phyloP scores from a whole-genome alignment of 1,140 invertebrate genomes.

The Pseudomyrmex dendroicus region DNA sequence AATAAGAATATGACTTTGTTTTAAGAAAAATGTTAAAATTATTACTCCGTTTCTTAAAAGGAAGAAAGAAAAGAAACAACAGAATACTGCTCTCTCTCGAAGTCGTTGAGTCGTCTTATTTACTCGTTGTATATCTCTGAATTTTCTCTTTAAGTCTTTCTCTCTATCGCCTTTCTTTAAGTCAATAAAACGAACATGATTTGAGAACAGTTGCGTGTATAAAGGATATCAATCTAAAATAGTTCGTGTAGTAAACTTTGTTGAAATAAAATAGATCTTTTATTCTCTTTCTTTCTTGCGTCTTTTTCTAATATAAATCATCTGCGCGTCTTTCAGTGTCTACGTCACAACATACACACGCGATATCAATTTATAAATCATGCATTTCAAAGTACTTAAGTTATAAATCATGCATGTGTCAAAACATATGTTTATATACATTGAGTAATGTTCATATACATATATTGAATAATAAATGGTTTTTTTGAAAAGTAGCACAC shows the following conservation, averaged over 20 bases:
- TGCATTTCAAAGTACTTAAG: no score
- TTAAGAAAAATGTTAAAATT: slow-evolving; percentile 56
- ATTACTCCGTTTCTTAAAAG: slow-evolving; percentile 37
- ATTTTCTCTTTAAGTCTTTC: slow-evolving; percentile 15
- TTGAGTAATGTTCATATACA: no score
- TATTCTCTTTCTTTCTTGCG: background rate
- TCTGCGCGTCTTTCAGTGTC: background rate
- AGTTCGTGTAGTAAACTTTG: slow-evolving; percentile 30
- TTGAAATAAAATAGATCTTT: slow-evolving; percentile 38
- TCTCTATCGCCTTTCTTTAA: slow-evolving; percentile 22
- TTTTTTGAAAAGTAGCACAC: no score
- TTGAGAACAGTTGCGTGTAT: slow-evolving; percentile 50
- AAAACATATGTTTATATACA: no score
- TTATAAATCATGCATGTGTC: background rate
- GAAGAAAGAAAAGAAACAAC: slow-evolving; percentile 10
- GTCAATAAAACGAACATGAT: slow-evolving; percentile 52
- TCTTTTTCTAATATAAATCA: background rate
- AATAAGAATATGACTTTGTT: slow-evolving; percentile 51
- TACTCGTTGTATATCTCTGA: slow-evolving; percentile 49
- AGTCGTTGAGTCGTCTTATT: slow-evolving; percentile 37
- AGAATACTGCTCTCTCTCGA: slow-evolving; percentile 21
- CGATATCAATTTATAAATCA: background rate
- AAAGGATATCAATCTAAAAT: slow-evolving; percentile 40
- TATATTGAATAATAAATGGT: no score
- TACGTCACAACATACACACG: background rate